Evolutionary conservation across 1,140 invertebrate species (phyloP).

Genomic region (Microplitis demolitor): DNA sequence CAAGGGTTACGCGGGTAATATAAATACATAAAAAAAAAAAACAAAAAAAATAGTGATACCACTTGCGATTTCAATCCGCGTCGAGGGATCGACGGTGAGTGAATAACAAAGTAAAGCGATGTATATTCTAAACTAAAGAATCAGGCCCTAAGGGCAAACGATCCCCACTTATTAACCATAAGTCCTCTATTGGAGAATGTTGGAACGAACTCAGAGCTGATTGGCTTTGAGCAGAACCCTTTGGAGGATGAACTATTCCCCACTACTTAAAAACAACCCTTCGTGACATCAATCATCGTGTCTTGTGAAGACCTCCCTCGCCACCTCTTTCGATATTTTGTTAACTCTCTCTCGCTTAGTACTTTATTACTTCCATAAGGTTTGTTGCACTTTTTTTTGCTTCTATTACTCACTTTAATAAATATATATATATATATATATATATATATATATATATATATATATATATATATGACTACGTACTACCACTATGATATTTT

Average conservation of each 20-base stretch:
- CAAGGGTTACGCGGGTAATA: background rate
- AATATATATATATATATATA: no score
- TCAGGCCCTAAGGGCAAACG: conserved; percentile 49
- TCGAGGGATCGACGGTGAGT: conserved; percentile 47
- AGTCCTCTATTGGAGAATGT: conserved; percentile 42
- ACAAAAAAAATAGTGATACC: background rate
- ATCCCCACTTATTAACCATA: conserved; percentile 42
- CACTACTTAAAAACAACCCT: conserved; percentile 48
- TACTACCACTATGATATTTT: conserved; percentile 7
- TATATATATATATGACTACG: conserved; percentile 1
- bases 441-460: background rate
- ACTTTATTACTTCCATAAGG: background rate
- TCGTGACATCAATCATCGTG: conserved; percentile 55
- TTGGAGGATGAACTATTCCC: conserved; percentile 33
- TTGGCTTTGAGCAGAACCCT: conserved; percentile 38
- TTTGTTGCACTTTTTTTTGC: conserved; percentile 3
- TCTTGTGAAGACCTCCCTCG: conserved; percentile 50
- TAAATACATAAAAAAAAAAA: background rate
- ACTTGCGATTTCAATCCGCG: conserved; percentile 31
- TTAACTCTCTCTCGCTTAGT: conserved; percentile 1
- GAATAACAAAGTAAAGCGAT: conserved; percentile 58
- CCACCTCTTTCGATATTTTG: conserved; percentile 44
- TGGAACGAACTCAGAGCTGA: background rate
- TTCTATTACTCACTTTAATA: background rate
- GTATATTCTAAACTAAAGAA: conserved; percentile 21